Evolutionary conservation across 2,113 vertebrate species (phyloP), one percentile per base, ranked within the genome.

Genomic region (Nothocercus julius): DNA sequence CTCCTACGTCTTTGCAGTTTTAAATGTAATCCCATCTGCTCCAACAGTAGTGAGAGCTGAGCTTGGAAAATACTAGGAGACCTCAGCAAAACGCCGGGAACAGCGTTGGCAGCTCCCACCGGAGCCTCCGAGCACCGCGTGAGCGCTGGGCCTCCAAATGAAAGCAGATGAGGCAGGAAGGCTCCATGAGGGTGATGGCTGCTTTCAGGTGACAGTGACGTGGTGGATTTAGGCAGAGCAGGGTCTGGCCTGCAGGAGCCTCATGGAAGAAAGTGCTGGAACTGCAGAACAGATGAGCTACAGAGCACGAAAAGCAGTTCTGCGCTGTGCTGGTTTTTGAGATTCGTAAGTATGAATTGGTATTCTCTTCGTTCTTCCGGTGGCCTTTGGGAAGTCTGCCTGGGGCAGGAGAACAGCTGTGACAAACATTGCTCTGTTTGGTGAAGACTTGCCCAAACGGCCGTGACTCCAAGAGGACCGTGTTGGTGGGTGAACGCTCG

Each of bases 61-160:
- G 49, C 86, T 56, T 5, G 13, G 77, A 81, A 83, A 79, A 85
- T 40, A 69, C 22, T n/a, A 44, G 59, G 75, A 85, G 19, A 73
- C 85, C 53, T 76, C 4, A 2, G 66, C 34, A 36, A 51, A 30
- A 13, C 73, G 47, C 67, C 75, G 89, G 25, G 83, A 42, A 16
- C 75, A 47, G 72, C 19, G 3, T 0, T 17, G 62, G 56, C 73
- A 1, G 0, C 56, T 38, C 76, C 77, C 47, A n/a, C 0, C 0
- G 45, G 40, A 75, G n/a, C 73, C 69, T 63, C 30, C 5, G 4
- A 40, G 69, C 13, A 49, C 76, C 18, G 54, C 56, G 76, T 47
- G 19, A 89, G 28, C 58, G 13, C 42, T 2, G 28, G 15, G 64
- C 49, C 79, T 42, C 76, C 70, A 90, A 73, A 76, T 73, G 21